These are phyloP conservation scores for Zoanthus solanderi DNA, from an alignment of 92 coral and sea anemone genomes.

Conservation along the genomic window DNA sequence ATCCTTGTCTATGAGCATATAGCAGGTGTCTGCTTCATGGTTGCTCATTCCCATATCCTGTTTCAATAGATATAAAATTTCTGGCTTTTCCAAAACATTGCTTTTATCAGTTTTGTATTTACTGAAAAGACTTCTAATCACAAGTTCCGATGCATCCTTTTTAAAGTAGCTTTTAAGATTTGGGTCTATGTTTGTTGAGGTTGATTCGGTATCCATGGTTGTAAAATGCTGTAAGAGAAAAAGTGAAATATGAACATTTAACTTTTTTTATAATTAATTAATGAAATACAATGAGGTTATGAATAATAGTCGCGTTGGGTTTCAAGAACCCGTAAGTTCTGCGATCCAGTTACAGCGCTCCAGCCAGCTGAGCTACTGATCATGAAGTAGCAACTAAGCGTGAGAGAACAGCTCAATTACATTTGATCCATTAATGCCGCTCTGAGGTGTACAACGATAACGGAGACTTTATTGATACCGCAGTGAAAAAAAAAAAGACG, in stretches of 20 bases:
- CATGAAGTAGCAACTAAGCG: too few species aligned
- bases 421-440: too few species aligned
- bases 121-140: constrained; percentile 77
- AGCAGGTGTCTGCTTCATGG: constrained; percentile 76
- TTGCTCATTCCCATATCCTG: constrained; percentile 80
- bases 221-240: background rate
- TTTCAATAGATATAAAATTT: constrained; percentile 67
- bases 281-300: too few species aligned
- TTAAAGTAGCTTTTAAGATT: constrained; percentile 59
- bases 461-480: too few species aligned
- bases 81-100: constrained; percentile 67
- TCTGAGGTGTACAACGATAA: too few species aligned
- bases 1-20: constrained; percentile 84
- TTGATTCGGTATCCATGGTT: background rate
- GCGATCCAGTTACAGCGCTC: too few species aligned
- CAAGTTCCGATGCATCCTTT: constrained; percentile 75
- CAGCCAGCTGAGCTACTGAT: too few species aligned
- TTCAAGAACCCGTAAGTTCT: too few species aligned
- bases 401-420: too few species aligned
- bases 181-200: background rate
- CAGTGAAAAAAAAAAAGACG: too few species aligned
- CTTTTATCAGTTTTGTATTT: constrained; percentile 84
- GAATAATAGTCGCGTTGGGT: too few species aligned
- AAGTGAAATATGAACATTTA: background rate
- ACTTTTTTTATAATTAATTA: too few species aligned